Conservation (phyloP, 1,140 invertebrate species). For the Capitella teleta region DNA sequence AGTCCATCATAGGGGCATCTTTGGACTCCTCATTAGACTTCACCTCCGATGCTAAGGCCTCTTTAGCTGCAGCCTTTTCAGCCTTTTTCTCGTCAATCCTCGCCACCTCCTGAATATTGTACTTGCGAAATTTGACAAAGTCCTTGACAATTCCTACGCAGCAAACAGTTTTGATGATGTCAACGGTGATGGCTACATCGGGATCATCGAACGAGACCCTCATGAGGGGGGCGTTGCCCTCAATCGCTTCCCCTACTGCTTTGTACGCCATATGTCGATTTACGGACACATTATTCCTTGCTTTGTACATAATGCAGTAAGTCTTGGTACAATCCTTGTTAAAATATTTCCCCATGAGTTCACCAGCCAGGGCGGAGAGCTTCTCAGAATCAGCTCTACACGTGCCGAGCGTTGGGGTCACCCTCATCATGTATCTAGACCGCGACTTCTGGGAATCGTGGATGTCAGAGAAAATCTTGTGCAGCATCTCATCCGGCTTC, state of each 20-base stretch:
- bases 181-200: conserved; percentile 29
- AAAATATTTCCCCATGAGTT: conserved; percentile 63
- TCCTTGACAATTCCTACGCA: conserved; percentile 36
- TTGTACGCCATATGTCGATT: conserved; percentile 48
- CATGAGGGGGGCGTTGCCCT: conserved; percentile 21
- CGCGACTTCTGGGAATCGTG: conserved; percentile 62
- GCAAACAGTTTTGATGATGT: conserved; percentile 33
- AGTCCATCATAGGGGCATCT: too few relatives aligned
- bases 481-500: conserved; percentile 58
- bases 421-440: conserved; percentile 66
- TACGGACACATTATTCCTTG: conserved; percentile 61
- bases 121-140: conserved; percentile 35
- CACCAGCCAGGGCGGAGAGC: conserved; percentile 54
- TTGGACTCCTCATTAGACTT: too few relatives aligned
- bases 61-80: neutral
- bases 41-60: too few relatives aligned
- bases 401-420: conserved; percentile 67
- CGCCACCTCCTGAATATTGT: conserved; percentile 33
- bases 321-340: conserved; percentile 51
- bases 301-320: conserved; percentile 68
- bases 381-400: conserved; percentile 66
- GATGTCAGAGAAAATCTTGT: conserved; percentile 62
- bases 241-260: conserved; percentile 19
- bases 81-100: conserved; percentile 2
- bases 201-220: conserved; percentile 25